Evolutionary conservation across 1,140 invertebrate genomes (phyloP), one percentile per base, ranked within the genome.

Genomic region (Ceratosolen fusciceps): DNA sequence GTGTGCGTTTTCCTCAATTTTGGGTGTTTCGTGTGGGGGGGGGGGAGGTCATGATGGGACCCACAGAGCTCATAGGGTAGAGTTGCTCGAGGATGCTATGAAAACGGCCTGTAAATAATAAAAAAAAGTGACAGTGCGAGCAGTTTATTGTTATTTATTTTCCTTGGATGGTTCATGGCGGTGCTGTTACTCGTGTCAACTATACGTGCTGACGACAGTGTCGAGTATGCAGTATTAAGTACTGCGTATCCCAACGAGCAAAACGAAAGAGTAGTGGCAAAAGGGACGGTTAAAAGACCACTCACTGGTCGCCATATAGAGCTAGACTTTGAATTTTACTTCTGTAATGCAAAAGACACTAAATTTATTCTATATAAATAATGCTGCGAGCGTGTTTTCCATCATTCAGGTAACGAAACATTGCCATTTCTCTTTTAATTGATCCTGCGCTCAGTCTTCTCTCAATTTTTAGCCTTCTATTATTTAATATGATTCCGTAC

Each of bases 341-440:
- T 65, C 9, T 10, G 0, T 37, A 37, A 65, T 16, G 60, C 9
- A 19, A n/a, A 21, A 21, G 34, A 65, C 60, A 19, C 16, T 31
- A n/a, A 65, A 65, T 65, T 65, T 65, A 65, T 37, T 65, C 60
- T 8, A 31, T n/a, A n/a, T n/a, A 65, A 31, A 39, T 29, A 52
- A 52, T 71, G 43, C 37, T 65, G 31, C 62, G 31, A 77, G 62
- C 43, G 56, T 68, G 74, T 77, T 77, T 68, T n/a, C 52, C 74
- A 62, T 77, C 62, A 77, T 77, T 77, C 74, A 77, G 74, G 74
- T 77, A 77, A 76, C 62, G 34, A 52, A 65, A 26, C 16, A 65
- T 60, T 12, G 39, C 39, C 5, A 43, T 43, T 43, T 43, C 5
- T 12, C 39, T 43, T 43, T 43, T 43, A 43, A 5, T 12, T 7